A percentile compares a stretch with the other conserved stretches of the same genome.
phyloP scores from a whole-genome alignment of 53 echinoderm and acorn worm species.

The Antedon mediterranea region DNA sequence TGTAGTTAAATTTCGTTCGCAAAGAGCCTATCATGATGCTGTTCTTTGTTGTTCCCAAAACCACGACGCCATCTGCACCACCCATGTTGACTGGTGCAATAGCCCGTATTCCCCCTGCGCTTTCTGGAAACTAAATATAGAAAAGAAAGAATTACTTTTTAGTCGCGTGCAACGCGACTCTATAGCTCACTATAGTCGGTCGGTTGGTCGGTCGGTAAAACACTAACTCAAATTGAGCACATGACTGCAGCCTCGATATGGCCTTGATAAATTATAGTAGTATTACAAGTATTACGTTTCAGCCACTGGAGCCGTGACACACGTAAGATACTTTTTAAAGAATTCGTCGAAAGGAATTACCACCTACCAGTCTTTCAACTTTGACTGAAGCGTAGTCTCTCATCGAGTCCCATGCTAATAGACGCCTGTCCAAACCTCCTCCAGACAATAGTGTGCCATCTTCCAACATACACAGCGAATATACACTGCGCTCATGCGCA shows the following conservation, averaged over 20 bases:
- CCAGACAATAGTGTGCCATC: constrained; percentile 71
- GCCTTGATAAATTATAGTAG: too few species aligned
- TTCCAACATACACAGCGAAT: constrained; percentile 64
- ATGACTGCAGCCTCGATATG: too few species aligned
- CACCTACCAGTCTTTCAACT: constrained; percentile 64
- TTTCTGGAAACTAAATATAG: constrained; percentile 74
- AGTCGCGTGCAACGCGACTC: too few species aligned
- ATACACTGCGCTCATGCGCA: constrained; percentile 77
- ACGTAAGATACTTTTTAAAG: too few species aligned
- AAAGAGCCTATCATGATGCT: constrained; percentile 81
- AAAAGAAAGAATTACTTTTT: too few species aligned
- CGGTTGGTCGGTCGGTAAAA: too few species aligned
- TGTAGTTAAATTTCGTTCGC: constrained; percentile 70
- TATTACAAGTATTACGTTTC: too few species aligned
- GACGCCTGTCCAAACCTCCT: constrained; percentile 68
- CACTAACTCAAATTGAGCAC: too few species aligned
- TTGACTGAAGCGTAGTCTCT: constrained; percentile 66
- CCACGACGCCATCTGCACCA: constrained; percentile 52
- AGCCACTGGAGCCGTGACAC: too few species aligned
- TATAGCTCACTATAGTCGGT: too few species aligned
- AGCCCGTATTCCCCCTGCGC: constrained; percentile 70
- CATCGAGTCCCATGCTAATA: constrained; percentile 81
- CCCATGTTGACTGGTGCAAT: constrained; percentile 61
- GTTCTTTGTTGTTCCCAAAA: constrained; percentile 75
- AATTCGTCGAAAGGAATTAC: not conserved